Conservation (phyloP, 1,140 invertebrate genomes). For the Drosophila parvula region DNA sequence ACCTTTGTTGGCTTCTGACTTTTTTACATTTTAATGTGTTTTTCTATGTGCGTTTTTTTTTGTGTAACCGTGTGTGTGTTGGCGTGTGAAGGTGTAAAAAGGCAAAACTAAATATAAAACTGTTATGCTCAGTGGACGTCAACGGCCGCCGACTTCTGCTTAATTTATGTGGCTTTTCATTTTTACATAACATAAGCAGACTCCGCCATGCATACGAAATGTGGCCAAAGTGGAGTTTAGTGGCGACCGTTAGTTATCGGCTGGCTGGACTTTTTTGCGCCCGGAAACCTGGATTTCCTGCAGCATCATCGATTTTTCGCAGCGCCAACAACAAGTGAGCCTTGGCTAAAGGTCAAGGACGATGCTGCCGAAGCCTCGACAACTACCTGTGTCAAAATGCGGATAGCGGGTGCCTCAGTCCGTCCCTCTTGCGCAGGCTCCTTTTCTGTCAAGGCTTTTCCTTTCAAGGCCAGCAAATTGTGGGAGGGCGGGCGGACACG, state of each 20-base stretch:
- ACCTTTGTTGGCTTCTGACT: conserved; percentile 78
- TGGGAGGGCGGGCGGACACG: conserved; percentile 5
- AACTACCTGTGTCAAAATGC: conserved; percentile 59
- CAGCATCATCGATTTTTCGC: conserved; percentile 62
- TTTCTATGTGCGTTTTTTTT: conserved; percentile 30
- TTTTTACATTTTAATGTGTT: conserved; percentile 73
- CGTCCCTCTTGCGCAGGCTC: conserved; percentile 51
- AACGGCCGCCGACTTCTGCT: conserved; percentile 59
- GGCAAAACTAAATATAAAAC: conserved; percentile 73
- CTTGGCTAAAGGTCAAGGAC: conserved; percentile 73
- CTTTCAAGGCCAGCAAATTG: conserved; percentile 67
- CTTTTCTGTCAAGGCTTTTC: conserved; percentile 64
- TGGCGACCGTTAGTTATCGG: not conserved
- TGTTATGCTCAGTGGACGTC: conserved; percentile 78
- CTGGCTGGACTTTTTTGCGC: not conserved
- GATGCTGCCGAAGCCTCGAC: conserved; percentile 31
- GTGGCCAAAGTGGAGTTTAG: conserved; percentile 34
- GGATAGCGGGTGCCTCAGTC: conserved; percentile 15
- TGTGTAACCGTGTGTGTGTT: conserved; percentile 27
- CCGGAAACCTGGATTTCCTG: conserved; percentile 7
- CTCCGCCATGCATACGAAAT: conserved; percentile 66
- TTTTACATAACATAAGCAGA: conserved; percentile 60
- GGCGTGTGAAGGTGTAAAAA: conserved; percentile 77
- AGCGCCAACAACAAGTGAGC: conserved; percentile 62
- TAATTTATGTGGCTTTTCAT: conserved; percentile 65